Base-by-base conservation (phyloP, 2,113 vertebrate species). In the Acinonyx jubatus region DNA sequence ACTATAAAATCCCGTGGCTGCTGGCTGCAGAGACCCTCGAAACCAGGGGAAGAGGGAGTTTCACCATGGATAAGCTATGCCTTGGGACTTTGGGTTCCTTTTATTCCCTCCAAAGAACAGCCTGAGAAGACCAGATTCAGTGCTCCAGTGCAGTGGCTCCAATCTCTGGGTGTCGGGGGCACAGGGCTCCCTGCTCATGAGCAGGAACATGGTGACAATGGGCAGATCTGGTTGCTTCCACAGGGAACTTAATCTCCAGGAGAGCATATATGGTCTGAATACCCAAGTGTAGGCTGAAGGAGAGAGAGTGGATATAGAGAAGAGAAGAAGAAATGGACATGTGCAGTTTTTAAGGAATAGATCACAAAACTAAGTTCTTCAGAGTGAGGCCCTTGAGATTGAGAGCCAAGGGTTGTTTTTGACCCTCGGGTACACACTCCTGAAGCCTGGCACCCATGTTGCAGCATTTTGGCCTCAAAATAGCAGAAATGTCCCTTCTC, bases 91-190 rank as follows among this genome's bases (percentile, higher is more conserved):
- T 23, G 29, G 29, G 61, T 61, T 18, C 16, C 33, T 48, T 25
- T 78, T 76, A 33, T 29, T 29, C 25, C 52, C 66, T 55, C 82
- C 36, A 50, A 92, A n/a, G 38, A 55, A 80, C 13, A 52, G 13
- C 29, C 63, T 25, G 36, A 83, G 48, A 86, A 91, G 55, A 80
- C 15, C 0, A 0, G 69, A 50, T 29, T 80, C 86, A 41, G 11
- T 23, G 19, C 8, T 7, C 78, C 4, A 25, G 13, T 41, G 48
- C 6, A 50, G 16, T 61, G 0, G 0, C n/a, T 68, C 12, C 21
- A 11, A 65, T 31, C 14, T 52, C 61, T 31, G 16, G 71, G 63
- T 25, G 8, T 25, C 2, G 0, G 82, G 65, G 89, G 25, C 31
- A 16, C 29, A 4, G 41, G 41, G 52, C 29, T 29, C 55, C 33